Conservation (phyloP, 1,140 invertebrate species). For the Drosophila leontia region DNA sequence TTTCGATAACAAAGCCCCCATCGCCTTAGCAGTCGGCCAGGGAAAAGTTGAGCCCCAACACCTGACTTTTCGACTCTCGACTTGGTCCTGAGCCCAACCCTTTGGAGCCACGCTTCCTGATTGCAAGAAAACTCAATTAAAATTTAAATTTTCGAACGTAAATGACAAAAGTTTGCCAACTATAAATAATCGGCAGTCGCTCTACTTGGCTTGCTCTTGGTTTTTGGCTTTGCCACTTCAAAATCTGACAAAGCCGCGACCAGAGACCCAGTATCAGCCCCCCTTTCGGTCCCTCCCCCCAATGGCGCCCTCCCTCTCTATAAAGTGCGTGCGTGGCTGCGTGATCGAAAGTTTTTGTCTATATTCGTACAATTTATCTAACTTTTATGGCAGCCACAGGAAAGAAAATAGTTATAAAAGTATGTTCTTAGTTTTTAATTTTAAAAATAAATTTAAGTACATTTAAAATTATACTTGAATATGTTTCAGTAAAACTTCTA, state of each 20-base stretch:
- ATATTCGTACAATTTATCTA: slow-evolving; percentile 79
- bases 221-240: slow-evolving; percentile 71
- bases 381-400: slow-evolving; percentile 73
- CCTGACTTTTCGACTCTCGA: slow-evolving; percentile 70
- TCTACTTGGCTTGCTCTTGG: slow-evolving; percentile 65
- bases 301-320: not conserved
- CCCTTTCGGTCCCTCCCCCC: not conserved
- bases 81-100: slow-evolving; percentile 11
- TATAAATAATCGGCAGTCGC: slow-evolving; percentile 80
- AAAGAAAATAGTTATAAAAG: not conserved
- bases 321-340: slow-evolving; percentile 73
- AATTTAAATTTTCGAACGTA: slow-evolving; percentile 83
- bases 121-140: slow-evolving; percentile 80
- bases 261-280: slow-evolving; percentile 1
- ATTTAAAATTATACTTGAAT: not conserved
- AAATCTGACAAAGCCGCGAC: slow-evolving; percentile 71
- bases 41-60: slow-evolving; percentile 68
- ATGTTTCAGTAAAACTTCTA: accelerated
- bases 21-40: slow-evolving; percentile 19
- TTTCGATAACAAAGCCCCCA: slow-evolving; percentile 55
- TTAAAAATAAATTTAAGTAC: not conserved
- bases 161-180: slow-evolving; percentile 83
- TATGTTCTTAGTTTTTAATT: not conserved
- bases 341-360: slow-evolving; percentile 81
- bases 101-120: slow-evolving; percentile 29